These are phyloP conservation scores for Mythimna lalbum DNA, from an alignment of 2,888 invertebrate genomes.

Conservation along the genomic window DNA sequence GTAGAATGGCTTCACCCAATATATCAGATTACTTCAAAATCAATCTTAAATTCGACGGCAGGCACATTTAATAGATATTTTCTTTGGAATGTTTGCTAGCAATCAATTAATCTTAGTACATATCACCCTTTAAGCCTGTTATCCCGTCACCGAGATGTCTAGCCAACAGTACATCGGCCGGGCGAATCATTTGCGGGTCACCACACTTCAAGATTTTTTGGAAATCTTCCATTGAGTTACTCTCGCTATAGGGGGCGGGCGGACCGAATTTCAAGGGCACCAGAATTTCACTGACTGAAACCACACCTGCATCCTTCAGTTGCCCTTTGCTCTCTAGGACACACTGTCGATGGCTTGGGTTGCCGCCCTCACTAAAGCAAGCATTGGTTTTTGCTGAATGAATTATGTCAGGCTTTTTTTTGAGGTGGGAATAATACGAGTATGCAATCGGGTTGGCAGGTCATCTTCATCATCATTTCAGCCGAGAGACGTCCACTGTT, in stretches of 20 bases:
- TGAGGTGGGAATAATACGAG: too few species aligned
- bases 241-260: too few species aligned
- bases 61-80: slow-evolving; percentile 13
- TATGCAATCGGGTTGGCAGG: too few species aligned
- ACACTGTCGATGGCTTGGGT: too few species aligned
- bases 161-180: slow-evolving; percentile 36
- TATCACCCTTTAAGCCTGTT: slow-evolving; percentile 5
- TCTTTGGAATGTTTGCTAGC: slow-evolving; percentile 15
- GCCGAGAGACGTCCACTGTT: too few species aligned
- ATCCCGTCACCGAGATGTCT: slow-evolving; percentile 28
- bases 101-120: slow-evolving; percentile 28
- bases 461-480: too few species aligned
- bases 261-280: too few species aligned
- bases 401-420: too few species aligned
- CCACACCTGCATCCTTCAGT: too few species aligned
- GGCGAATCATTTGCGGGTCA: slow-evolving; percentile 40
- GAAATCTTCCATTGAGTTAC: too few species aligned
- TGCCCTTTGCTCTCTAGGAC: too few species aligned
- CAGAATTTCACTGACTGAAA: too few species aligned
- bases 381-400: slow-evolving; percentile 27
- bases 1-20: background rate
- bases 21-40: slow-evolving; percentile 20
- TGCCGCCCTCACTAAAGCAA: background rate
- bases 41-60: slow-evolving; percentile 19
- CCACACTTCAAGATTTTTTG: background rate